Evolutionary conservation across 2,888 invertebrate species (phyloP).

Genomic region (Caradrina clavipalpis): DNA sequence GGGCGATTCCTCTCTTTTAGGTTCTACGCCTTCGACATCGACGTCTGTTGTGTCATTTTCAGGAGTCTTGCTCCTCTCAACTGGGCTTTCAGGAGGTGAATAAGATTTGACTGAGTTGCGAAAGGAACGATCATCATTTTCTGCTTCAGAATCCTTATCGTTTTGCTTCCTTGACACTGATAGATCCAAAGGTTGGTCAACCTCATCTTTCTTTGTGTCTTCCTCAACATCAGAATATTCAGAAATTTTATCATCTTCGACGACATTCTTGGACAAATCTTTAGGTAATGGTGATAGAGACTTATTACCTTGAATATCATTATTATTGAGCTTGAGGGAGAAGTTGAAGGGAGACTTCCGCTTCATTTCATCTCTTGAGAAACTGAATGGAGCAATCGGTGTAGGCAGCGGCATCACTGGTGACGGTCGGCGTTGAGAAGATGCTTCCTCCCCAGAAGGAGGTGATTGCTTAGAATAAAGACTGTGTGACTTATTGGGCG

Average conservation of each 20-base stretch:
- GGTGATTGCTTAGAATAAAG: conserved; percentile 92
- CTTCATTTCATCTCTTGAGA: conserved; percentile 80
- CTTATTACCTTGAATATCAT: conserved; percentile 75
- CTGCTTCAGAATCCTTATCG: conserved; percentile 83
- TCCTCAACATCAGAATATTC: conserved; percentile 83
- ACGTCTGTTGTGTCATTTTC: conserved; percentile 90
- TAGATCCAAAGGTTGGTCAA: conserved; percentile 94
- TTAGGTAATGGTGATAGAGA: conserved; percentile 79
- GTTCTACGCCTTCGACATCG: conserved; percentile 89
- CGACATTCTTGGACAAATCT: conserved; percentile 81
- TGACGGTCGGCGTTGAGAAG: conserved; percentile 92
- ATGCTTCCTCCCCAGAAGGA: conserved; percentile 92
- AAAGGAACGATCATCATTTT: conserved; percentile 84
- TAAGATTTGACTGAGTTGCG: conserved; percentile 86
- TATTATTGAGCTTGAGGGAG: conserved; percentile 80
- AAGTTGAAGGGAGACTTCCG: conserved; percentile 83
- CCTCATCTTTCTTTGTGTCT: conserved; percentile 83
- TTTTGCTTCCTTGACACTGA: conserved; percentile 91
- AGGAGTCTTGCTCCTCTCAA: conserved; percentile 83
- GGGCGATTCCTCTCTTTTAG: conserved; percentile 85
- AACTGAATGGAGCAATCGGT: conserved; percentile 79
- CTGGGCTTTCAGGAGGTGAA: conserved; percentile 85
- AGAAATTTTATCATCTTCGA: conserved; percentile 78
- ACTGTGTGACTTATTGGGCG: conserved; percentile 89
- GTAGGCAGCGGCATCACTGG: conserved; percentile 91